Evolutionary conservation across 2,888 invertebrate species (phyloP).

Genomic region (Parapristionchus giblindavisi): DNA sequence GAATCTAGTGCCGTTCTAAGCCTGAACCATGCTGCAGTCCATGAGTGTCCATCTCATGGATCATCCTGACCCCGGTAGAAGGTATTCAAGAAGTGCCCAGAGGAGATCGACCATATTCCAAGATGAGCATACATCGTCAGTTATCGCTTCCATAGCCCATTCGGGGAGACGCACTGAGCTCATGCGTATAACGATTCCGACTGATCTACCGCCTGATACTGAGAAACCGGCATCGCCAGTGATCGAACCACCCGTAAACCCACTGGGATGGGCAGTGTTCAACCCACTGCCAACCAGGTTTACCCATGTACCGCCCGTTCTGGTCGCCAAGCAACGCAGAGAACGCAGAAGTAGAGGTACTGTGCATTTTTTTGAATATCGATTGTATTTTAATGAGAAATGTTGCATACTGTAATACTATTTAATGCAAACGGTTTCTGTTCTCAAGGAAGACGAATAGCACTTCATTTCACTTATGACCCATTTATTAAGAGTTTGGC

Average conservation of each 20-base stretch:
- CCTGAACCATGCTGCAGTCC: slow-evolving; percentile 56
- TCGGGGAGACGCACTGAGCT: slow-evolving; percentile 29
- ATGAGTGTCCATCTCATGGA: slow-evolving; percentile 59
- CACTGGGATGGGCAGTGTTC: slow-evolving; percentile 58
- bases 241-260: slow-evolving; percentile 42
- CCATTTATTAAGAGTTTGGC: too few species aligned
- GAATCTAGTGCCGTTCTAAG: neutral
- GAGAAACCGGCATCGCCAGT: neutral
- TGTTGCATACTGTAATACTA: neutral
- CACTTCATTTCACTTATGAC: too few species aligned
- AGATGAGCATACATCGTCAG: neutral
- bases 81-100: slow-evolving; percentile 44
- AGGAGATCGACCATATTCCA: slow-evolving; percentile 21
- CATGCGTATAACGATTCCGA: neutral
- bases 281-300: slow-evolving; percentile 50
- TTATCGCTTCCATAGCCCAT: neutral
- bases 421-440: too few species aligned
- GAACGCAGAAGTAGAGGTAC: slow-evolving; percentile 10
- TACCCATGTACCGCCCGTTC: neutral
- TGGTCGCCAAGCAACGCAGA: neutral
- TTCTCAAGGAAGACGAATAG: too few species aligned
- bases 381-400: too few species aligned
- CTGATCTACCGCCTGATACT: neutral
- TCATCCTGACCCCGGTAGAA: slow-evolving; percentile 43
- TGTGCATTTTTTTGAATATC: too few species aligned